Base-by-base conservation (phyloP, 35 echinoderm and acorn worm genomes). In the Stichopus chloronotus region DNA sequence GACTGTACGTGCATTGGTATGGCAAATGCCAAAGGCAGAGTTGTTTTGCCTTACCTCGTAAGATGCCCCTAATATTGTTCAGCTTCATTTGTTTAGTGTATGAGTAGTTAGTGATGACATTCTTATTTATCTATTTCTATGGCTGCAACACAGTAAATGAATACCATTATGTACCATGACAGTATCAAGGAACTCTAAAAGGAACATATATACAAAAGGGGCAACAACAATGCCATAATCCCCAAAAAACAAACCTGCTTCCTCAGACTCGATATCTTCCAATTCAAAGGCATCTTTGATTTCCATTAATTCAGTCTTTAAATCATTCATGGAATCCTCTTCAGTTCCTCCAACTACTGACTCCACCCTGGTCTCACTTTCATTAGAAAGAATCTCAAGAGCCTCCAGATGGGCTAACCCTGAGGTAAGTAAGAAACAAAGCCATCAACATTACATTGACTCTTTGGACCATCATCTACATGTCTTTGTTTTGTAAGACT, bases 241-340 rank as follows among this genome's bases (percentile, higher is more conserved):
- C n/a, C n/a, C n/a, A 43, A 43, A 43, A 43, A 43, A 10, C 16
- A 55, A 23, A 92, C 94, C 94, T 92, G 59, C 57, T 22, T 95
- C 96, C 19, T 96, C 94, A 23, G 93, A 87, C 19, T 99, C 97
- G 19, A 99, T 52, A 60, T 99, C 97, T 65, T 96, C 93, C 68
- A 99, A 43, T 58, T 99, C 90, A 87, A 99, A 99, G 13, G 97
- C 97, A 91, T 95, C 97, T 91, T 94, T 99, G 16, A 99, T 96
- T 63, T 99, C 97, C 55, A 94, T 86, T 63, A 99, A 63, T 30
- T 96, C 95, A 2, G 97, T 99, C 91, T 98, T 96, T 7, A 99
- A 59, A 9, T 69, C 63, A 58, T 95, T 92, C 52, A 96, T 65
- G 5, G 91, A 43, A 13, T 96, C 88, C 11, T 92, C 95, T 59